phyloP scores from a whole-genome alignment of 2,113 vertebrate species.

The Pungitius pungitius region DNA sequence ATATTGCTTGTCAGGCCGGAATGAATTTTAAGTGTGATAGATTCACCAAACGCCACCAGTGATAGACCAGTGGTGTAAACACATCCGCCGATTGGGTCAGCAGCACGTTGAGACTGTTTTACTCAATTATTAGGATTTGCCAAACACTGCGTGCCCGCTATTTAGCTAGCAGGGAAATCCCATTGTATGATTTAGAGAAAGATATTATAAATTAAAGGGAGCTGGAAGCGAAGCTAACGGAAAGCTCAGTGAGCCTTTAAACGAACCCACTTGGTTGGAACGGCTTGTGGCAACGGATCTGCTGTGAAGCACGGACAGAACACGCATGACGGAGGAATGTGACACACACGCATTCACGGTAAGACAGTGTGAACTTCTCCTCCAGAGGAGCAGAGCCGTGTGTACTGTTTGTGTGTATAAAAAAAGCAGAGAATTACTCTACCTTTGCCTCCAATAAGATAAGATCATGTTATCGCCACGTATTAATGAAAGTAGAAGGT shows the following conservation, averaged over 20 bases:
- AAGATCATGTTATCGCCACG: conserved; percentile 9
- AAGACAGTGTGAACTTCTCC: background rate
- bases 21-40: conserved; percentile 47
- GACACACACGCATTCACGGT: background rate
- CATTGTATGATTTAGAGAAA: background rate
- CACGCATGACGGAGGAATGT: conserved; percentile 24
- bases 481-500: background rate
- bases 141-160: background rate
- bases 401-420: conserved; percentile 26
- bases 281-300: conserved; percentile 25
- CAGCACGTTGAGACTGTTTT: conserved; percentile 1
- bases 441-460: background rate
- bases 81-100: conserved; percentile 3
- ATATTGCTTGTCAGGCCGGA: conserved; percentile 36
- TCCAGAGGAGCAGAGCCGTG: conserved; percentile 14
- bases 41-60: conserved; percentile 21
- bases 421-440: background rate
- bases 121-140: background rate
- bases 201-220: conserved; percentile 4
- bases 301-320: conserved; percentile 13
- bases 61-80: conserved; percentile 20
- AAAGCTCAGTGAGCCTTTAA: conserved; percentile 31
- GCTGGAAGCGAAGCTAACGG: conserved; percentile 18
- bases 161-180: background rate
- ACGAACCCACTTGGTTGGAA: conserved; percentile 33